phyloP scores from a whole-genome alignment of 2,888 invertebrate genomes.

The Lasioglossum calceatum region DNA sequence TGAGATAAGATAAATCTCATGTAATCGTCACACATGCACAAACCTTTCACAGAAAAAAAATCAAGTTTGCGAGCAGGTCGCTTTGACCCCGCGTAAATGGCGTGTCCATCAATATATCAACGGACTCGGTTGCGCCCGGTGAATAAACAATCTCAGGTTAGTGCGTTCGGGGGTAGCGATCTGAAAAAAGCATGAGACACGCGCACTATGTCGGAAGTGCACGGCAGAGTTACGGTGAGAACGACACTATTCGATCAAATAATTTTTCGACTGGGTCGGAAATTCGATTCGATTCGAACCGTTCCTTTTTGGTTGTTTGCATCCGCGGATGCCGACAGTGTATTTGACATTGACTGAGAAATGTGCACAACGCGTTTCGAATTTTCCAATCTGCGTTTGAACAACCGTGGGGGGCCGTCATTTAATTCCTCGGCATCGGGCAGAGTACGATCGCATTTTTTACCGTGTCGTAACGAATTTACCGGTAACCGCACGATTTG shows the following conservation, averaged over 20 bases:
- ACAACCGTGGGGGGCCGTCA: constrained; percentile 36
- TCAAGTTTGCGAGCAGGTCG: background rate
- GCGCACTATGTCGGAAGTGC: constrained; percentile 30
- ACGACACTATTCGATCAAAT: constrained; percentile 55
- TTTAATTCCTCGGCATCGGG: constrained; percentile 67
- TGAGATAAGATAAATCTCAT: too few relatives aligned
- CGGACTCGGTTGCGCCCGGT: background rate
- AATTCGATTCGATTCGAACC: constrained; percentile 63
- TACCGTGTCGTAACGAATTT: constrained; percentile 49
- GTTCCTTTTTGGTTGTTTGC: constrained; percentile 49
- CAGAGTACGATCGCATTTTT: constrained; percentile 3
- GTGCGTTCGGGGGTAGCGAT: background rate
- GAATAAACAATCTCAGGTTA: constrained; percentile 41
- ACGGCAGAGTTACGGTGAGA: constrained; percentile 40
- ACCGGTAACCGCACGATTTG: constrained; percentile 52
- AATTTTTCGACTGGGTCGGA: constrained; percentile 59
- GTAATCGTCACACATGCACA: too few relatives aligned
- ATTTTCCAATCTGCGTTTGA: constrained; percentile 69
- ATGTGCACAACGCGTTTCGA: constrained; percentile 66
- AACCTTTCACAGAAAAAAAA: background rate
- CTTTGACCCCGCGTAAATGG: constrained; percentile 13
- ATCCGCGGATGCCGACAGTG: constrained; percentile 58
- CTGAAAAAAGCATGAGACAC: constrained; percentile 5
- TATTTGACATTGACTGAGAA: constrained; percentile 75
- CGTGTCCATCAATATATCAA: background rate